phyloP scores from a whole-genome alignment of 2,888 invertebrate species.

The Sesia apiformis region DNA sequence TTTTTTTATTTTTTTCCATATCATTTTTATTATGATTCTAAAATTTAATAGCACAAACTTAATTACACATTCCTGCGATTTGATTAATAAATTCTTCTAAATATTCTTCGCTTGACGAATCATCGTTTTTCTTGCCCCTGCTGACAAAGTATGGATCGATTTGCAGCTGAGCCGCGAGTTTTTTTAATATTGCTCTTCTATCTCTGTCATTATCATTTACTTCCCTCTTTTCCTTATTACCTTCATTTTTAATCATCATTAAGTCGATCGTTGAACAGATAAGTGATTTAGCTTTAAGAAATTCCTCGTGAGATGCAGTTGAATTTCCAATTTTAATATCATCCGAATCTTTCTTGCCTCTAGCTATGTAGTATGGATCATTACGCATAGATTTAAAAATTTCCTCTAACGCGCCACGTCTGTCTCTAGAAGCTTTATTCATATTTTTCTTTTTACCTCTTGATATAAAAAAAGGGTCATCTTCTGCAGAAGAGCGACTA shows the following conservation, averaged over 20 bases:
- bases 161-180: conserved; percentile 55
- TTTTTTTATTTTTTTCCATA: neutral
- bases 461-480: conserved; percentile 49
- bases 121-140: conserved; percentile 49
- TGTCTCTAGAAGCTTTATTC: conserved; percentile 37
- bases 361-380: conserved; percentile 67
- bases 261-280: conserved; percentile 51
- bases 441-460: conserved; percentile 50
- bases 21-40: neutral
- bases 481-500: conserved; percentile 50
- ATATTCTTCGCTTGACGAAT: conserved; percentile 19
- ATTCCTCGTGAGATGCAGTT: conserved; percentile 21
- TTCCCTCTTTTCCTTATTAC: conserved; percentile 41
- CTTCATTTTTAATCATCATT: conserved; percentile 23
- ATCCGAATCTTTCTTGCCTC: conserved; percentile 58
- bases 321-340: conserved; percentile 20
- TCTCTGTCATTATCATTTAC: conserved; percentile 46
- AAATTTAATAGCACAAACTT: neutral
- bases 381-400: conserved; percentile 62
- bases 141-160: conserved; percentile 62
- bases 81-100: conserved; percentile 42
- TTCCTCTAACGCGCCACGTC: conserved; percentile 58
- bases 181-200: conserved; percentile 51
- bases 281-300: conserved; percentile 42
- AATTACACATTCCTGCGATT: conserved; percentile 44